Evolutionary conservation across 2,797 vertebrate species (phyloP).

Genomic region (Vireo griseus): DNA sequence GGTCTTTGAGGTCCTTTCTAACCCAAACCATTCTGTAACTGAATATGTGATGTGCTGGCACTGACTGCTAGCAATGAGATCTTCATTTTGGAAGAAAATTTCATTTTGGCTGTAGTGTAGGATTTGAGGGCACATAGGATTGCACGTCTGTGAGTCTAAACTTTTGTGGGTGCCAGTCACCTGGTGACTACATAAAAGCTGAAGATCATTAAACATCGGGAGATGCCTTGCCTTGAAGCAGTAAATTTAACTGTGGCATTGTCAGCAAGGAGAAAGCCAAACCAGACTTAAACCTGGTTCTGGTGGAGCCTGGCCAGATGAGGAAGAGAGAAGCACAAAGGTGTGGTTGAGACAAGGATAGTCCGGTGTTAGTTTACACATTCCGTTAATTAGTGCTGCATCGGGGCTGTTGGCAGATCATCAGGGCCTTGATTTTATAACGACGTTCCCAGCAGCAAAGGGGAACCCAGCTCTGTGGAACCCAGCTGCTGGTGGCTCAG

Average conservation of each 20-base stretch:
- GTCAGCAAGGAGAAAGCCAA: not conserved
- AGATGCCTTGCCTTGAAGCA: not conserved
- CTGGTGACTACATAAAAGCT: not conserved
- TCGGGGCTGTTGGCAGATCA: not conserved
- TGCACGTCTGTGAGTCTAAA: not conserved
- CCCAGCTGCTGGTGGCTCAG: accelerated
- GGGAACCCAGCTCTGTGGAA: not conserved
- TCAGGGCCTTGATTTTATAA: not conserved
- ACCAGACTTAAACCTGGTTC: not conserved
- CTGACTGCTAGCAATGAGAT: not conserved
- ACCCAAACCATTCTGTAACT: not conserved
- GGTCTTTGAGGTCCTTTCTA: not conserved
- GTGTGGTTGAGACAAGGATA: not conserved
- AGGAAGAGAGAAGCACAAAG: not conserved
- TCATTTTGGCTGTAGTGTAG: not conserved
- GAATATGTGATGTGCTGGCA: accelerated
- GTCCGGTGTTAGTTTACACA: not conserved
- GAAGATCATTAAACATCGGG: not conserved
- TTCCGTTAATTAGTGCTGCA: not conserved
- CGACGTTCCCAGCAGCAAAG: not conserved
- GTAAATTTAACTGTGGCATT: not conserved
- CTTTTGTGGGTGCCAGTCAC: not conserved
- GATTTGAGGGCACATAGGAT: not conserved
- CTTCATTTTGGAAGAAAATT: not conserved
- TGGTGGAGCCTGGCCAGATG: not conserved